Conservation (phyloP, 2,797 vertebrate genomes). For the Buceros bicornis region DNA sequence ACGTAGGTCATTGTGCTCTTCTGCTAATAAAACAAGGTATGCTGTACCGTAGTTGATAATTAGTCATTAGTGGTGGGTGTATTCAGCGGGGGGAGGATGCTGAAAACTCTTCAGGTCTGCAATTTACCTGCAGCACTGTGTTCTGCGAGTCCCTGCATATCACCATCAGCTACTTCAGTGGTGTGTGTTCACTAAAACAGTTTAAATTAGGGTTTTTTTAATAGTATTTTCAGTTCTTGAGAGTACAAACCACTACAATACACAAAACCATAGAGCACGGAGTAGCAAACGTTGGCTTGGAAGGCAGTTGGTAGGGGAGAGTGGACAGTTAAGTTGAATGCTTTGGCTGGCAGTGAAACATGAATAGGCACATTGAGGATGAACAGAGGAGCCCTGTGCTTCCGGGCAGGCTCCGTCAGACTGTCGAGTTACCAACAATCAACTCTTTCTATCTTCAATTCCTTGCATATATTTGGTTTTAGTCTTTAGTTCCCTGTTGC, state of each 20-base stretch:
- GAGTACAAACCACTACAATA: not conserved
- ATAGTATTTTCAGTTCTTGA: not conserved
- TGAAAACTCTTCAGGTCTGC: not conserved
- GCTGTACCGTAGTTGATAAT: not conserved
- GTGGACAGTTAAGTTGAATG: not conserved
- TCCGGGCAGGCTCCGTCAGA: not conserved
- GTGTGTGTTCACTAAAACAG: not conserved
- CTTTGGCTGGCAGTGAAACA: not conserved
- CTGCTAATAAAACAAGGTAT: not conserved
- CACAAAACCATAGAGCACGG: not conserved
- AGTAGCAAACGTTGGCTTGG: not conserved
- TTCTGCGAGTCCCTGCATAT: not conserved
- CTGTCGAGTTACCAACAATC: slow-evolving; percentile 14
- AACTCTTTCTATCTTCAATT: slow-evolving; percentile 25
- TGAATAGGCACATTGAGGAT: slow-evolving; percentile 48
- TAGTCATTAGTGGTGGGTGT: not conserved
- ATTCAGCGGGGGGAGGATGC: not conserved
- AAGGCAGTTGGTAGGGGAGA: not conserved
- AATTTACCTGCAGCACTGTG: not conserved
- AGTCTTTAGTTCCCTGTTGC: not conserved
- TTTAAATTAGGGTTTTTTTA: not conserved
- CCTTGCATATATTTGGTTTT: not conserved
- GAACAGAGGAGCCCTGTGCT: slow-evolving; percentile 44
- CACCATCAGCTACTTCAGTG: too few species aligned
- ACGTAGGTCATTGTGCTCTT: not conserved